Base-by-base conservation (phyloP, 2,113 vertebrate species). In the Pimephales promelas region DNA sequence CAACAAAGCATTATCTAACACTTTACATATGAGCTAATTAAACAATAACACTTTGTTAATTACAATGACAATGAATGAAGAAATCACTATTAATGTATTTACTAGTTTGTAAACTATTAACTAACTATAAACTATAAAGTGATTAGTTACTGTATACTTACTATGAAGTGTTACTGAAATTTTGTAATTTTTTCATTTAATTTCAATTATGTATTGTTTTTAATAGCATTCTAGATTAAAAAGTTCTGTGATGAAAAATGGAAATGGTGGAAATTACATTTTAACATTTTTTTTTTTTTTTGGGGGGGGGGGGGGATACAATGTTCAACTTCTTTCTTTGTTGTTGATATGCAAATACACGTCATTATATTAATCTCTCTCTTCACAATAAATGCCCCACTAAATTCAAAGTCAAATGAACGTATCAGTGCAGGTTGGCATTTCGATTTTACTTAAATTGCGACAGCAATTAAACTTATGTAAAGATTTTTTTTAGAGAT, bases 361-460 rank as follows among this genome's bases (percentile, higher is more conserved):
- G 28, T 28, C 5, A 11, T 62, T 28, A 28, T 14, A 31, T 64
- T 64, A 14, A 18, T 64, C 20, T 22, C 9, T 22, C 9, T 68
- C 31, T 11, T 40, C 28, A 66, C 62, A 34, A 34, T 36, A 34
- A 0, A 66, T 20, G 34, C 20, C 3, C 28, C 18, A 34, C 62
- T 66, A 20, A 34, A 20, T 66, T 66, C 16, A 34, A 66, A 66
- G 62, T 66, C 28, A 66, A 66, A 66, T 66, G 7, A 66, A 66
- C 31, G 34, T 66, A 20, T 34, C 7, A 20, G 16, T 66, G 31
- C 62, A 66, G 62, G 62, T 34, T 66, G 16, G 16, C 31, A 34
- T 31, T 66, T 64, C 3, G 1, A 64, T 28, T 28, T 62, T 16
- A 64, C 61, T 9, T n/a, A 11, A 40, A 70, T n/a, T 71, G 68